A percentile compares a stretch with the other conserved stretches of the same genome.
These are phyloP conservation scores for Muscidifurax raptorellus DNA, from an alignment of 1,140 invertebrate genomes.

Conservation along the genomic window DNA sequence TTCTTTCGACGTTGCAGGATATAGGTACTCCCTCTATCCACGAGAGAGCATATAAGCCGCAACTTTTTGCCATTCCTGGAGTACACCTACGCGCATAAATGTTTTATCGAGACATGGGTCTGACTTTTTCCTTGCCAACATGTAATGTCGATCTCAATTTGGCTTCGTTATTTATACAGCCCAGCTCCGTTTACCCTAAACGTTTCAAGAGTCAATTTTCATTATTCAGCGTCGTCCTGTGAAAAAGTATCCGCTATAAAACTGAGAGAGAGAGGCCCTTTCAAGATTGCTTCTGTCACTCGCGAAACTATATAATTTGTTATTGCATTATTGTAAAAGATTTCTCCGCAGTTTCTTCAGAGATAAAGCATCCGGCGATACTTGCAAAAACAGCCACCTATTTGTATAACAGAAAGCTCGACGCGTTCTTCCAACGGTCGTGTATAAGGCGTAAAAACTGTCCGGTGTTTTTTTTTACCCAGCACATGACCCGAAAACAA, in stretches of 20 bases:
- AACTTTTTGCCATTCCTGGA: neutral
- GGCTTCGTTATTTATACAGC: neutral
- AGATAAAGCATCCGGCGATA: neutral
- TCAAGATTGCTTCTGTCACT: neutral
- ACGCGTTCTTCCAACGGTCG: neutral
- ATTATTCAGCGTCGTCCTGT: neutral
- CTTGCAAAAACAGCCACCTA: neutral
- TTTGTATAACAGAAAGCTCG: conserved; percentile 1
- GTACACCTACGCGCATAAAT: neutral
- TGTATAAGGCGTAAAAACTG: neutral
- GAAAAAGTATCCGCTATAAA: neutral
- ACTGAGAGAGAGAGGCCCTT: neutral
- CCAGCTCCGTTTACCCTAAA: neutral
- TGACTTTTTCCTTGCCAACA: neutral
- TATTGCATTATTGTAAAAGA: neutral
- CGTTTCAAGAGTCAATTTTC: neutral
- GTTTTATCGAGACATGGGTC: neutral
- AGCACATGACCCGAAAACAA: conserved; percentile 8
- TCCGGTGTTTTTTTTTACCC: neutral
- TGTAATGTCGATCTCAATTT: neutral
- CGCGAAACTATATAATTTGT: no score
- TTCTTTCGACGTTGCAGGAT: neutral
- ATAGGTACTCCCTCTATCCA: neutral
- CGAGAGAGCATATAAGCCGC: neutral
- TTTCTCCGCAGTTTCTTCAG: neutral